phyloP scores from a whole-genome alignment of 1,140 invertebrate genomes.

The Daktulosphaira vitifoliae region DNA sequence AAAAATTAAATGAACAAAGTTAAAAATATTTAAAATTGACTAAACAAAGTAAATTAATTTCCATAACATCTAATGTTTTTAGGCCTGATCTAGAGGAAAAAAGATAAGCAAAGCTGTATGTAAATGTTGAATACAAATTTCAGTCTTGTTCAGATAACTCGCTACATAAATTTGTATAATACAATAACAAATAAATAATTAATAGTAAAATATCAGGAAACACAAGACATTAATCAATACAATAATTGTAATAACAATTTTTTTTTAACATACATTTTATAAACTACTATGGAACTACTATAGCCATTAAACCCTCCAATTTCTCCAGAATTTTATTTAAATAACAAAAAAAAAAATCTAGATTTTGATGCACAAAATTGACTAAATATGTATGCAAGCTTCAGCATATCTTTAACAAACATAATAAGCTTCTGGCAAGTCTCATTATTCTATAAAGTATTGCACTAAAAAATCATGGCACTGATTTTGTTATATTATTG shows the following conservation, averaged over 20 bases:
- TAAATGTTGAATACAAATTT: slow-evolving; percentile 33
- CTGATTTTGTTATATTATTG: slow-evolving; percentile 25
- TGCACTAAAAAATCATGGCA: slow-evolving; percentile 11
- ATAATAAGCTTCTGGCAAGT: slow-evolving; percentile 24
- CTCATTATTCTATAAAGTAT: slow-evolving; percentile 18
- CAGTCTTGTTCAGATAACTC: slow-evolving; percentile 31
- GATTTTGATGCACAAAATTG: slow-evolving; percentile 5
- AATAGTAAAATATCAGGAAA: slow-evolving; percentile 21
- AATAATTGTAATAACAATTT: slow-evolving; percentile 3
- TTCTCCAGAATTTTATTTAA: slow-evolving; percentile 6
- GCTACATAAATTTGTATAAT: slow-evolving; percentile 31
- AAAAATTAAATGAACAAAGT: too few species aligned
- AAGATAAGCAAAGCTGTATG: too few species aligned
- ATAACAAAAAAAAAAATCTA: slow-evolving; percentile 13
- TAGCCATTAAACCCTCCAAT: slow-evolving; percentile 10
- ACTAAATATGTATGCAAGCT: slow-evolving; percentile 9
- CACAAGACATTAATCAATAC: slow-evolving; percentile 24
- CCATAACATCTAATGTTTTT: too few species aligned
- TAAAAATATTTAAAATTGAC: too few species aligned
- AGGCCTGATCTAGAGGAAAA: too few species aligned
- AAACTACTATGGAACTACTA: slow-evolving; percentile 26
- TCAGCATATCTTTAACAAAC: slow-evolving; percentile 4
- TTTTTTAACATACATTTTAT: slow-evolving; percentile 12
- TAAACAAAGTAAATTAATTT: too few species aligned
- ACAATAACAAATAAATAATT: slow-evolving; percentile 16